Conservation (phyloP, 2,888 invertebrate genomes). For the Volucella bombylans region DNA sequence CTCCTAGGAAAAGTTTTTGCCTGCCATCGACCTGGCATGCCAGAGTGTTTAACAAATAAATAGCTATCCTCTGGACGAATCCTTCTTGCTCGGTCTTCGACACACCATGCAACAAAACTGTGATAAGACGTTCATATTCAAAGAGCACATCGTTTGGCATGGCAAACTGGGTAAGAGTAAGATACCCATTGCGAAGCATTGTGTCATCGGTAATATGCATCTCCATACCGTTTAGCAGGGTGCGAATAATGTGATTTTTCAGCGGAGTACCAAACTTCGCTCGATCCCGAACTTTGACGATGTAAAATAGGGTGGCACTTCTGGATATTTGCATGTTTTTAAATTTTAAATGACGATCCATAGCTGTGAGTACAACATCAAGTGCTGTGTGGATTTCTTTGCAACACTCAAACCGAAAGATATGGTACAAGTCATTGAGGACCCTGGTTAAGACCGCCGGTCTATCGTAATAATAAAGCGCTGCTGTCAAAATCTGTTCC, state of each 20-base stretch:
- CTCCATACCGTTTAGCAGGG: slow-evolving; percentile 94
- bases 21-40: slow-evolving; percentile 97
- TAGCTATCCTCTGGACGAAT: slow-evolving; percentile 96
- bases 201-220: slow-evolving; percentile 92
- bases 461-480: slow-evolving; percentile 91
- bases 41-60: slow-evolving; percentile 96
- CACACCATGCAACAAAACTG: slow-evolving; percentile 91
- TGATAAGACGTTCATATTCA: slow-evolving; percentile 93
- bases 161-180: slow-evolving; percentile 96
- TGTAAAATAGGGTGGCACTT: slow-evolving; percentile 96
- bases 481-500: slow-evolving; percentile 93
- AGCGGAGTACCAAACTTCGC: slow-evolving; percentile 88
- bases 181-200: slow-evolving; percentile 98
- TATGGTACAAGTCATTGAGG: slow-evolving; percentile 94
- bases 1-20: slow-evolving; percentile 95
- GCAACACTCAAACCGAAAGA: slow-evolving; percentile 92
- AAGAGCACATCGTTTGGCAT: slow-evolving; percentile 98
- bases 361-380: slow-evolving; percentile 92
- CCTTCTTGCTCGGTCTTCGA: slow-evolving; percentile 92
- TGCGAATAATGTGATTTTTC: slow-evolving; percentile 90
- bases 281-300: slow-evolving; percentile 93
- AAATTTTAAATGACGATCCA: slow-evolving; percentile 93
- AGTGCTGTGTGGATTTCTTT: slow-evolving; percentile 89
- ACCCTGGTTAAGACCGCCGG: slow-evolving; percentile 90
- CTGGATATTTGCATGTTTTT: slow-evolving; percentile 96